A percentile compares a stretch with the other conserved stretches of the same genome.
These are phyloP conservation scores for Dolichomitus sp. DNA, from an alignment of 2,888 invertebrate genomes.

Conservation along the genomic window DNA sequence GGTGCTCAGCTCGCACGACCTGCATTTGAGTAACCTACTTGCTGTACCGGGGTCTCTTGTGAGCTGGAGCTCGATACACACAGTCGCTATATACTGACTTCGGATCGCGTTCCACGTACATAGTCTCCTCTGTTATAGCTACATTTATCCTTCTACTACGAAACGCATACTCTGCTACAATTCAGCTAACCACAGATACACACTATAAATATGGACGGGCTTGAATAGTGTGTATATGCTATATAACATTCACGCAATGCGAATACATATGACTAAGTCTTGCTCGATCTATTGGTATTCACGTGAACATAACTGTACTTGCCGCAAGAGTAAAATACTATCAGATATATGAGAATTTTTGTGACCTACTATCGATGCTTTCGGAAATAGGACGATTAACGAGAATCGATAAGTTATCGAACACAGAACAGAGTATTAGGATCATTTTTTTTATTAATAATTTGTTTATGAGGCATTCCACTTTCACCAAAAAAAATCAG, in stretches of 20 bases:
- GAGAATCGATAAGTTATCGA: not conserved
- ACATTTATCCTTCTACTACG: conserved; percentile 34
- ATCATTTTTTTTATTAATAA: not conserved
- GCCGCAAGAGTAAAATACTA: conserved; percentile 35
- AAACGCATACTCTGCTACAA: conserved; percentile 55
- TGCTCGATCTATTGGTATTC: conserved; percentile 52
- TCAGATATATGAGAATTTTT: conserved; percentile 28
- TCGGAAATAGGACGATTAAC: conserved; percentile 9
- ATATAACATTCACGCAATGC: conserved; percentile 59
- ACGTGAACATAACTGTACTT: conserved; percentile 51
- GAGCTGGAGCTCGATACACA: conserved; percentile 33
- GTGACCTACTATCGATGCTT: conserved; percentile 34
- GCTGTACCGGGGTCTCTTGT: conserved; percentile 59
- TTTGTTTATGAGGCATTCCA: no score
- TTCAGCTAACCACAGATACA: conserved; percentile 38
- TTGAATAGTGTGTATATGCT: conserved; percentile 18
- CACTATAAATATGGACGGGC: not conserved
- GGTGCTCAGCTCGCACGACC: conserved; percentile 63
- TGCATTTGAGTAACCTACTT: conserved; percentile 76
- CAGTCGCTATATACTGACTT: conserved; percentile 49
- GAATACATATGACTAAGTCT: conserved; percentile 56
- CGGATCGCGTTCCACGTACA: conserved; percentile 64
- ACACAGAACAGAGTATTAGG: not conserved
- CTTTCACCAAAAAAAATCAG: no score
- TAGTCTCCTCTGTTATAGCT: conserved; percentile 54